Evolutionary conservation across 53 echinoderm and acorn worm genomes (phyloP).

Genomic region (Holothuria scabra): DNA sequence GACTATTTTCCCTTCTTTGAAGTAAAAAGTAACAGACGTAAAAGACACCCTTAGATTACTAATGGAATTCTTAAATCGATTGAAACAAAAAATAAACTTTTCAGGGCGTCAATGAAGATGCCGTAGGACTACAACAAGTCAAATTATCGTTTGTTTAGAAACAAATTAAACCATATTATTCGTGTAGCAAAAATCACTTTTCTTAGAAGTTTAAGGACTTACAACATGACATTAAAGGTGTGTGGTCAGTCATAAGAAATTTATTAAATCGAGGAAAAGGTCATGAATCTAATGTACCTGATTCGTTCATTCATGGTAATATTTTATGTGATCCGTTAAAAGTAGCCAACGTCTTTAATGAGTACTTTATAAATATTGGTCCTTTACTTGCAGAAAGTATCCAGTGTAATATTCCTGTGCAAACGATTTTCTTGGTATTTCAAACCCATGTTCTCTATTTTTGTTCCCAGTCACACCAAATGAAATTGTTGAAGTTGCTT

Average conservation of each 20-base stretch:
- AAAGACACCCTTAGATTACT: neutral
- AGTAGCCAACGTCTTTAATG: too few species aligned
- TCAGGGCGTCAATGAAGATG: too few species aligned
- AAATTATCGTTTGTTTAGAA: too few species aligned
- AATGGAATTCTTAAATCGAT: too few species aligned
- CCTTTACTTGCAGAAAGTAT: too few species aligned
- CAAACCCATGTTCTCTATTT: too few species aligned
- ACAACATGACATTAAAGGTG: neutral
- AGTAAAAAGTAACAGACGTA: neutral
- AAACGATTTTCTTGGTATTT: too few species aligned
- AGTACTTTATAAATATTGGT: neutral
- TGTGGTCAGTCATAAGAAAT: neutral
- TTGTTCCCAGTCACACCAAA: neutral
- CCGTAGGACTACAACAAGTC: too few species aligned
- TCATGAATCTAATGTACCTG: neutral
- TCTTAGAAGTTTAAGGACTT: neutral
- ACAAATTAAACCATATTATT: too few species aligned
- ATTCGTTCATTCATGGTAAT: neutral
- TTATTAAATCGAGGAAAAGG: neutral
- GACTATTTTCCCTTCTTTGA: neutral
- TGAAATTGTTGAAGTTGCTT: slow-evolving; percentile 6
- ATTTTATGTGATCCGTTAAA: neutral
- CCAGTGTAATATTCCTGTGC: neutral
- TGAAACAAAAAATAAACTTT: too few species aligned
- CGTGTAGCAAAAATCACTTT: neutral